Conservation (phyloP, 2,797 vertebrate genomes). For the Dermochelys coriacea region DNA sequence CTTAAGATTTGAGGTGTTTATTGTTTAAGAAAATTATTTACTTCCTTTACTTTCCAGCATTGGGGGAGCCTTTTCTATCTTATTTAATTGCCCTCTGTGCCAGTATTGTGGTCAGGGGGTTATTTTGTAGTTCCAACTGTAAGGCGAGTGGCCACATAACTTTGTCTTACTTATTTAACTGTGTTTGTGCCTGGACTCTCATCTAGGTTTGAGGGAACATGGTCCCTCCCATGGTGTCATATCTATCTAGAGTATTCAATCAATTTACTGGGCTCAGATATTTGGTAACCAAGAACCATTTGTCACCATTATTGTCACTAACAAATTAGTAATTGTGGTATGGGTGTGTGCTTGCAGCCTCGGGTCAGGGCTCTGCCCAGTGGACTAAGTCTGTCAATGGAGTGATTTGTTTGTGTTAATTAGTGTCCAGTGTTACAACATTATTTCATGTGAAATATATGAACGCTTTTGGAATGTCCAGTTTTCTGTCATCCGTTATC, state of each 20-base stretch:
- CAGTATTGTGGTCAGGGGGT: not conserved
- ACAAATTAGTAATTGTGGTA: not conserved
- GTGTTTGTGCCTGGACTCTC: constrained; percentile 20
- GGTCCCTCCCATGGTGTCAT: not conserved
- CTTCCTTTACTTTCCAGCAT: constrained; percentile 34
- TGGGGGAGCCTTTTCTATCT: not conserved
- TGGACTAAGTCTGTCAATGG: not conserved
- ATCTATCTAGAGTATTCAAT: not conserved
- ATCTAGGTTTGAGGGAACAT: not conserved
- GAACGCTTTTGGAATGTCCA: not conserved
- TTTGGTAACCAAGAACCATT: not conserved
- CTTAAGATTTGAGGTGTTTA: constrained; percentile 46
- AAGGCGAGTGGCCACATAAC: constrained; percentile 39
- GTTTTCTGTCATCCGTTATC: not conserved
- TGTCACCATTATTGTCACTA: not conserved
- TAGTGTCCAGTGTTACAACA: fast-evolving
- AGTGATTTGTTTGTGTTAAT: not conserved
- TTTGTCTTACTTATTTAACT: not conserved
- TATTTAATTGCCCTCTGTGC: constrained; percentile 39
- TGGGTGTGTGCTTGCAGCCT: not conserved
- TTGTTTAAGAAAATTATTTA: constrained; percentile 21
- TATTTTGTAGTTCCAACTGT: constrained; percentile 54
- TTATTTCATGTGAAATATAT: not conserved
- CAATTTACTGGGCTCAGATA: not conserved
- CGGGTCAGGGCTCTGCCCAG: not conserved